Conservation (phyloP, 2,797 vertebrate genomes). For the Chromobotia macracanthus region DNA sequence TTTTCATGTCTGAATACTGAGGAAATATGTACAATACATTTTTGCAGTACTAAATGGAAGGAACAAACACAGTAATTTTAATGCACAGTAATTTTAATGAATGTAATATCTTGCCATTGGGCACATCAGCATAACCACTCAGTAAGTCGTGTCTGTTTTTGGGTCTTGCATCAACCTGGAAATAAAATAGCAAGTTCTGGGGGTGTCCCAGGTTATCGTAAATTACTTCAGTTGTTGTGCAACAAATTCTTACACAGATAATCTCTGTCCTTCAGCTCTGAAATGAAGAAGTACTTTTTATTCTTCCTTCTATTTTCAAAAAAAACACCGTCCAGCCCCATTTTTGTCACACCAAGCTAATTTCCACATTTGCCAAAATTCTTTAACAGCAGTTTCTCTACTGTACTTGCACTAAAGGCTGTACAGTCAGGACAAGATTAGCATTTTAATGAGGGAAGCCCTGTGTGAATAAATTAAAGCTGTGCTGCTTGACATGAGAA, state of each 20-base stretch:
- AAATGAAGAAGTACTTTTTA: slow-evolving; percentile 1
- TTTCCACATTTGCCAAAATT: slow-evolving; percentile 13
- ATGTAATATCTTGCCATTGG: background rate
- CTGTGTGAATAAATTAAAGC: slow-evolving; percentile 29
- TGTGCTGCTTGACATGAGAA: slow-evolving; percentile 1
- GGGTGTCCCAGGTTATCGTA: slow-evolving; percentile 1
- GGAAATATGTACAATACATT: background rate
- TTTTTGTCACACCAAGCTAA: background rate
- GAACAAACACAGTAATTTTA: no score
- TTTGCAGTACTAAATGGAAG: background rate
- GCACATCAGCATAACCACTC: slow-evolving; percentile 6
- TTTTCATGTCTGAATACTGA: background rate
- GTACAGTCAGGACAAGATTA: slow-evolving; percentile 8
- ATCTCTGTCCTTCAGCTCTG: background rate
- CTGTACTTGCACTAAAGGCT: slow-evolving; percentile 15
- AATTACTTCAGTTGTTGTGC: slow-evolving; percentile 20
- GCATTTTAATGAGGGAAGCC: slow-evolving; percentile 24
- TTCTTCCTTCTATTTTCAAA: slow-evolving; percentile 10
- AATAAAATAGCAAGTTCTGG: slow-evolving; percentile 17
- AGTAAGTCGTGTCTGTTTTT: background rate
- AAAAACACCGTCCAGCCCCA: background rate
- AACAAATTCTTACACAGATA: background rate
- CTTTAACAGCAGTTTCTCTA: slow-evolving; percentile 1
- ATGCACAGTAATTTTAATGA: slow-evolving; percentile 6
- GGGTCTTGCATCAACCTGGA: background rate